Percentiles rank a stretch among this genome's conserved stretches.
These are phyloP conservation scores for Ennomos erosarius DNA, from an alignment of 2,888 invertebrate species.

Conservation along the genomic window DNA sequence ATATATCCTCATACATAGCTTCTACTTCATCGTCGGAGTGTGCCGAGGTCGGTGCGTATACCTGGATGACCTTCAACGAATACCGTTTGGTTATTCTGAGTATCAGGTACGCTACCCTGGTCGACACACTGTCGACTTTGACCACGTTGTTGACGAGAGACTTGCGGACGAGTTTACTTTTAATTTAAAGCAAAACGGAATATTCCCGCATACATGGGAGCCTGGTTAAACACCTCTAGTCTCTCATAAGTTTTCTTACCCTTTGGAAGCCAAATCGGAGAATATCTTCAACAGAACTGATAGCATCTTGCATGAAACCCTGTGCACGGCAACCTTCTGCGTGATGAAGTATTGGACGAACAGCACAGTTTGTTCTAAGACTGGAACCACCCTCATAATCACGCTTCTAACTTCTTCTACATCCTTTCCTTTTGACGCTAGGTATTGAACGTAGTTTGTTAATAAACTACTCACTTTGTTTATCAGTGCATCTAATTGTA, in stretches of 20 bases:
- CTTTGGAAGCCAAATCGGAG: conserved; percentile 90
- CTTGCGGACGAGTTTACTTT: too few relatives aligned
- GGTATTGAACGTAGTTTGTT: conserved; percentile 69
- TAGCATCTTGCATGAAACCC: conserved; percentile 92
- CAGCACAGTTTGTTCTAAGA: conserved; percentile 91
- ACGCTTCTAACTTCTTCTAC: conserved; percentile 60
- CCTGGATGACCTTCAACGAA: too few relatives aligned
- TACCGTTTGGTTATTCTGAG: too few relatives aligned
- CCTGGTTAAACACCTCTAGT: too few relatives aligned
- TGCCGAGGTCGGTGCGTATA: too few relatives aligned
- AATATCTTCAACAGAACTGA: conserved; percentile 94
- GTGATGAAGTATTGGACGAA: conserved; percentile 92
- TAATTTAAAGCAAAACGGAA: too few relatives aligned
- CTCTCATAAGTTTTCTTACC: conserved; percentile 72
- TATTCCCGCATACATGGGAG: too few relatives aligned
- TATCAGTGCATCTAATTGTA: conserved; percentile 83
- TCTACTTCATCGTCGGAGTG: too few relatives aligned
- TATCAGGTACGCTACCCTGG: too few relatives aligned
- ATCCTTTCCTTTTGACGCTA: conserved; percentile 54
- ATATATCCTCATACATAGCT: too few relatives aligned
- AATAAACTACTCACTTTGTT: conserved; percentile 71
- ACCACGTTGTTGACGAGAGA: too few relatives aligned
- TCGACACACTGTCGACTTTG: too few relatives aligned
- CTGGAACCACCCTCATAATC: conserved; percentile 84
- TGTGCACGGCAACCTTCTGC: conserved; percentile 91